phyloP scores from a whole-genome alignment of 1,140 invertebrate genomes.

The Apis cerana region DNA sequence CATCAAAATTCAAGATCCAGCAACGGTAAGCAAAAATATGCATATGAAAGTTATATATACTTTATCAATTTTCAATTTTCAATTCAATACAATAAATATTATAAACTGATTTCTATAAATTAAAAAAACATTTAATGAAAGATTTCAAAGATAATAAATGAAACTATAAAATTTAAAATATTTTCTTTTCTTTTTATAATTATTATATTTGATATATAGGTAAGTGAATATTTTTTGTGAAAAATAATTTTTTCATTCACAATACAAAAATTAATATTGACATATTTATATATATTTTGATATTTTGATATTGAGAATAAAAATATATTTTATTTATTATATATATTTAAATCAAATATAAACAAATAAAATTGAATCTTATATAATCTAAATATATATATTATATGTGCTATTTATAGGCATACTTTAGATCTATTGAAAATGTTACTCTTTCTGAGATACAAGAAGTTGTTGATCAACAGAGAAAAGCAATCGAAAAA shows the following conservation, averaged over 20 bases:
- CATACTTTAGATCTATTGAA: conserved; percentile 58
- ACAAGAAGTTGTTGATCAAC: conserved; percentile 82
- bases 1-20: conserved; percentile 66
- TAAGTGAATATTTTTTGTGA: conserved; percentile 7
- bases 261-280: not conserved
- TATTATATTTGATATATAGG: not conserved
- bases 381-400: not conserved
- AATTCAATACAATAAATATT: not conserved
- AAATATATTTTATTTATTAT: not conserved
- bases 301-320: not conserved
- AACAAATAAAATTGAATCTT: not conserved
- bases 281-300: not conserved
- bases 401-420: conserved; percentile 38
- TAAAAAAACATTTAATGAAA: not conserved
- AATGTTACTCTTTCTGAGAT: conserved; percentile 76
- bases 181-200: not conserved
- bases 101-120: not conserved
- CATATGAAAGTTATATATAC: conserved; percentile 35
- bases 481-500: conserved; percentile 80
- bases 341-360: no score
- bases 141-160: not conserved
- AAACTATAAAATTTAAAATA: not conserved
- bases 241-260: not conserved
- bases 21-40: conserved; percentile 64
- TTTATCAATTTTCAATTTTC: not conserved